phyloP scores from a whole-genome alignment of 2,113 vertebrate genomes.

The Papio anubis region DNA sequence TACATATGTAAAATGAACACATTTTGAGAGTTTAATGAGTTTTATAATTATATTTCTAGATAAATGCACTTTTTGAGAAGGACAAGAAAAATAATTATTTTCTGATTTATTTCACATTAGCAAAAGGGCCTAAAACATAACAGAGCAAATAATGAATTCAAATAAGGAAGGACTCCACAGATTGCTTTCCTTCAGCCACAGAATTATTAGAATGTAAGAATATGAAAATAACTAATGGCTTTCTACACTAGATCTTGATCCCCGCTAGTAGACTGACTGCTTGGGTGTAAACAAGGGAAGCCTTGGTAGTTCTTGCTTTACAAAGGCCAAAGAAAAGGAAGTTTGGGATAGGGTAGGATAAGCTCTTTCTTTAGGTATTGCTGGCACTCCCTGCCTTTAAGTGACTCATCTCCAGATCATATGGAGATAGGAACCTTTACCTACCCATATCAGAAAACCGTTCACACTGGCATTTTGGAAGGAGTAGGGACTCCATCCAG shows the following conservation, averaged over 20 bases:
- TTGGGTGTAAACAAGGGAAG: not conserved
- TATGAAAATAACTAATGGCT: not conserved
- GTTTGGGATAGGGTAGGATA: fast-evolving
- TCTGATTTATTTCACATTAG: conserved; percentile 67
- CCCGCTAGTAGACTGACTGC: not conserved
- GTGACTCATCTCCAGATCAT: not conserved
- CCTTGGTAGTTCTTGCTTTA: not conserved
- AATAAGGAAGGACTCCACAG: conserved; percentile 24
- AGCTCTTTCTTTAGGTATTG: not conserved
- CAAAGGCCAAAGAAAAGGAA: not conserved
- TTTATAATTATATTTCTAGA: conserved; percentile 59
- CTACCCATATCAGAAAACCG: not conserved
- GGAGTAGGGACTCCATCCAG: not conserved
- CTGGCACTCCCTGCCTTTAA: not conserved
- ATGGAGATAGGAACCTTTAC: not conserved
- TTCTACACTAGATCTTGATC: not conserved
- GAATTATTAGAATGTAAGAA: conserved; percentile 36
- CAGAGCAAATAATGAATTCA: conserved; percentile 62
- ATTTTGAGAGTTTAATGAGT: conserved; percentile 62
- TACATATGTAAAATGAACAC: conserved; percentile 59
- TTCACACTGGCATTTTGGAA: not conserved
- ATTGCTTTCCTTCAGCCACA: conserved; percentile 28
- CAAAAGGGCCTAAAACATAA: conserved; percentile 55
- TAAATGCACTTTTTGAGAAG: conserved; percentile 42
- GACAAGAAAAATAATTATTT: conserved; percentile 66